phyloP scores from a whole-genome alignment of 2,888 invertebrate species.

The Onchidella celtica region DNA sequence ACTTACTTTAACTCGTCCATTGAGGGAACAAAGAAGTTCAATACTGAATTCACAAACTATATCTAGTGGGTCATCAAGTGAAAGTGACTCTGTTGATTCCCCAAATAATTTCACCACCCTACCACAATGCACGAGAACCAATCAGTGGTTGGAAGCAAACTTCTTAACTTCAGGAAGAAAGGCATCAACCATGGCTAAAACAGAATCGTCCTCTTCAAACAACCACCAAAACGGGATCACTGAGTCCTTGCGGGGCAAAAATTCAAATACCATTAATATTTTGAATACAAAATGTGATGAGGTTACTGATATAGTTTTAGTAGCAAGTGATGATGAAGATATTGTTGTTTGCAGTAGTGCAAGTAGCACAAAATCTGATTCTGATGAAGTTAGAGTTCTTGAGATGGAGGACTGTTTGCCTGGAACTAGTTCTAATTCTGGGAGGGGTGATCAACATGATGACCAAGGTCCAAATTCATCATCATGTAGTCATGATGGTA shows the following conservation, averaged over 20 bases:
- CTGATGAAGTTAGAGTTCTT: conserved; percentile 26
- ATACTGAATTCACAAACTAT: conserved; percentile 30
- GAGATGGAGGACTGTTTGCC: too few relatives aligned
- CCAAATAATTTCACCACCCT: background rate
- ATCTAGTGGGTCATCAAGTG: conserved; percentile 36
- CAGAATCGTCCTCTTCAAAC: background rate
- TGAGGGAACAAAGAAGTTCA: conserved; percentile 20
- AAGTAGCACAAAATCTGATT: conserved; percentile 36
- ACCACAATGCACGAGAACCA: conserved; percentile 23
- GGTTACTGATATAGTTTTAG: conserved; percentile 27
- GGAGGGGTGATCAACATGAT: background rate
- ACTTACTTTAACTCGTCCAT: background rate
- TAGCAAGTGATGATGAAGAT: conserved; percentile 44
- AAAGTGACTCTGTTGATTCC: conserved; percentile 32
- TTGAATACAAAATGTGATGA: background rate
- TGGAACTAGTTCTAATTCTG: background rate
- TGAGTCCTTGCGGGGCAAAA: background rate
- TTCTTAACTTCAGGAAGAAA: background rate
- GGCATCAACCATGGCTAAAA: background rate
- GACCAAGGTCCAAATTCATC: background rate
- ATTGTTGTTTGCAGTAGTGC: conserved; percentile 43
- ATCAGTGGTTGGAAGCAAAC: conserved; percentile 45
- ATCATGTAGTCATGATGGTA: background rate
- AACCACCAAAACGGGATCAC: background rate
- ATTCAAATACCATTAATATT: background rate